Percentiles rank a stretch among this genome's conserved stretches.
Conservation (phyloP, 2,797 vertebrate species). For the Phaenicophaeus curvirostris region DNA sequence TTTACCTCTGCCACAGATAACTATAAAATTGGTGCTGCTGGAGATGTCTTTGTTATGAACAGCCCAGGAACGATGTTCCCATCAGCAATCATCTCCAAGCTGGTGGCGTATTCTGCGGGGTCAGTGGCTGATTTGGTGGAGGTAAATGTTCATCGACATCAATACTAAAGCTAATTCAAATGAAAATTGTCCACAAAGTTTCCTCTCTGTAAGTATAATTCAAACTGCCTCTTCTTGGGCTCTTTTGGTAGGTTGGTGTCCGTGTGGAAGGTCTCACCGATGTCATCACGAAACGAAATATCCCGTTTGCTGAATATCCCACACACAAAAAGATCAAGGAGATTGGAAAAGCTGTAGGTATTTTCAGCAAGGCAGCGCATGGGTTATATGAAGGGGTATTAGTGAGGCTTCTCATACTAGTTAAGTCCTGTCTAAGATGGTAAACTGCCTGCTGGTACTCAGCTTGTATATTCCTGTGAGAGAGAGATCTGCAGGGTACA, state of each 20-base stretch:
- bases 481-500: not conserved
- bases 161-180: not conserved
- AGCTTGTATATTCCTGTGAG: not conserved
- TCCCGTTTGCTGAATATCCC: conserved; percentile 75
- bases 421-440: not conserved
- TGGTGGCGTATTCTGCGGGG: conserved; percentile 77
- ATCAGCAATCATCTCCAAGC: conserved; percentile 77
- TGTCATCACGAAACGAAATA: conserved; percentile 65
- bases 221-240: not conserved
- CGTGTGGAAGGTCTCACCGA: conserved; percentile 81
- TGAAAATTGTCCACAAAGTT: not conserved
- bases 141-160: conserved; percentile 72
- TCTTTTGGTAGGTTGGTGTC: conserved; percentile 78
- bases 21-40: conserved; percentile 79
- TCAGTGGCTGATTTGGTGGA: conserved; percentile 81
- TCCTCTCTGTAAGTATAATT: not conserved
- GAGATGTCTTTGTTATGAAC: conserved; percentile 79
- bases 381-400: not conserved
- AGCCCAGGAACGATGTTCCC: conserved; percentile 79
- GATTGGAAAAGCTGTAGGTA: conserved; percentile 80
- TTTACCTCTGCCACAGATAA: conserved; percentile 25
- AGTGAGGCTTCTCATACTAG: not conserved
- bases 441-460: not conserved
- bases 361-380: not conserved
- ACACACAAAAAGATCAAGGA: conserved; percentile 76